Evolutionary conservation across 2,888 invertebrate genomes (phyloP), one percentile per base, ranked within the genome.

Genomic region (Phasia obesa): DNA sequence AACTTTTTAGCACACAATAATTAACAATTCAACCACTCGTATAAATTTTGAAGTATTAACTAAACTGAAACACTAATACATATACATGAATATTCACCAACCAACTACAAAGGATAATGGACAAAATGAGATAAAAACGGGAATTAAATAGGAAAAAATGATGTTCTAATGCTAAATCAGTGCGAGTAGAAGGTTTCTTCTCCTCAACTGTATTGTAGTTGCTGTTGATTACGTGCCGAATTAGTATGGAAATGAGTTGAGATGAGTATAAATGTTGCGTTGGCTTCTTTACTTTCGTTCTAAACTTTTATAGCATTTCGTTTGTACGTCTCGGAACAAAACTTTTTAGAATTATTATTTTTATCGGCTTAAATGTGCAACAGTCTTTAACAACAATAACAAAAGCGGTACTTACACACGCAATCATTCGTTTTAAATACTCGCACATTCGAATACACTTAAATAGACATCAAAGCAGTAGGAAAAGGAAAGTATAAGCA

Each of bases 1-100:
- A 85, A 85, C 79, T 85, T 85, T 85, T 79, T 84, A 80, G 84
- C 79, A 84, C 85, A 82, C 81, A 85, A 84, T 84, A 85, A 85
- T 84, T 84, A 85, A 81, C 84, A 82, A 84, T 81, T 84, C 81
- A 84, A 71, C 84, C 81, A 78, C 81, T 84, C 84, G 84, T 81
- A 81, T 81, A 84, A 81, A 84, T 84, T 84, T 74, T 84, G 77
- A 81, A 77, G 81, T 74, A 84, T 77, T 81, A 84, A 84, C 77
- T 81, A 60, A 73, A 84, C 55, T 67, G 55, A 65, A 31, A 67
- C 25, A 51, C 17, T 17, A 1, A 47, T 9, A 17, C 69, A 57
- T 15, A 47, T 17, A 62, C 21, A 51, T 9, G 44, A 15, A 27
- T 4, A 42, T 23, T 47, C 44, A 76, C 27, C 47, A 31, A 21